Evolutionary conservation across 30 jellyfish, hydroid and myxozoan genomes (phyloP).

Genomic region (Nemopilema nomurai): DNA sequence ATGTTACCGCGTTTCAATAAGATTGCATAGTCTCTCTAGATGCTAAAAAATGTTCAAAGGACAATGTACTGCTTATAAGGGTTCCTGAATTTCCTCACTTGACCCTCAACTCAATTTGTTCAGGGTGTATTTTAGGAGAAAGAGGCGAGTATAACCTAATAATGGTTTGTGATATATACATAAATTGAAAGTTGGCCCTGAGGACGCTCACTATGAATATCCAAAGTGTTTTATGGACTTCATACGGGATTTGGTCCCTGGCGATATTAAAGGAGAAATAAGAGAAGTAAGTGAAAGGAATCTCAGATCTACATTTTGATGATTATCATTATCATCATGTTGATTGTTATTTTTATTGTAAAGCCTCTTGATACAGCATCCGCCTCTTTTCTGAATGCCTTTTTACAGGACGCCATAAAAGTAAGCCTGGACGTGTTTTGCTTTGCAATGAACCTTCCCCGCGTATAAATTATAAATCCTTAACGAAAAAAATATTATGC

Average conservation of each 20-base stretch:
- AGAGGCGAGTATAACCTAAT: not conserved
- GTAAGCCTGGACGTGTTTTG: no score
- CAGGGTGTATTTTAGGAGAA: not conserved
- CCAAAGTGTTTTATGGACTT: not conserved
- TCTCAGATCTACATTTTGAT: not conserved
- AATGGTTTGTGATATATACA: not conserved
- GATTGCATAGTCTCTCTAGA: not conserved
- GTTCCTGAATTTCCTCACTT: not conserved
- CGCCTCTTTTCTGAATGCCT: no score
- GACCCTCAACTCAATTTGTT: not conserved
- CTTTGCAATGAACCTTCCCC: no score
- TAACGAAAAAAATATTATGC: no score
- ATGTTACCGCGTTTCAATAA: not conserved
- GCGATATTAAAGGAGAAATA: conserved; percentile 27
- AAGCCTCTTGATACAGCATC: no score
- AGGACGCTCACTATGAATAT: not conserved
- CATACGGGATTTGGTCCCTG: conserved; percentile 23
- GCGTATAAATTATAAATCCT: no score
- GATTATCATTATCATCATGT: no score
- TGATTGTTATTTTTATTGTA: no score
- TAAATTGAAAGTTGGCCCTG: not conserved
- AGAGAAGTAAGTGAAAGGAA: conserved; percentile 9
- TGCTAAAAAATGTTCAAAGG: not conserved
- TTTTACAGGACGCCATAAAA: no score
- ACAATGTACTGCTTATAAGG: not conserved